Evolutionary conservation across 2,888 invertebrate genomes (phyloP).

Genomic region (Drosophila longiperda): DNA sequence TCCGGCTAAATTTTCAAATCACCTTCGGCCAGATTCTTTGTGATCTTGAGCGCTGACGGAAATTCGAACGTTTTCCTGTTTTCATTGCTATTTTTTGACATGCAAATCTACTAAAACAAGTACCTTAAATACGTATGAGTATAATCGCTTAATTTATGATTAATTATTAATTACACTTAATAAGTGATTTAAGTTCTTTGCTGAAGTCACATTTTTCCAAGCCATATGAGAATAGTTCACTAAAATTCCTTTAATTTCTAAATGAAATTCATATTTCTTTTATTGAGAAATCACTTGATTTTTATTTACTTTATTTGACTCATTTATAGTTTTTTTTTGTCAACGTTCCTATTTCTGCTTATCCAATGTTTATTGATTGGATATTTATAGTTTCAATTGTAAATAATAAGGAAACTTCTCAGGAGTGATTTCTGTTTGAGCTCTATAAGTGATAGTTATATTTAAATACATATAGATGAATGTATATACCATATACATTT

Average conservation of each 20-base stretch:
- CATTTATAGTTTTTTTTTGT: slow-evolving; percentile 12
- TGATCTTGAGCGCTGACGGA: slow-evolving; percentile 29
- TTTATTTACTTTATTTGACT: not conserved
- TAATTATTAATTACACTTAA: slow-evolving; percentile 31
- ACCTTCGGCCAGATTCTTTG: slow-evolving; percentile 33
- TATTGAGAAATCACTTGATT: slow-evolving; percentile 1
- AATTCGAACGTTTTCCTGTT: slow-evolving; percentile 32
- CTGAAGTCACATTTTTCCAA: not conserved
- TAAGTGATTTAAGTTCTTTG: slow-evolving; percentile 21
- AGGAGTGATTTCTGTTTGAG: slow-evolving; percentile 2
- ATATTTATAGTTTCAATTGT: slow-evolving; percentile 5
- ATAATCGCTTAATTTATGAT: slow-evolving; percentile 4
- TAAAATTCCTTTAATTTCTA: not conserved
- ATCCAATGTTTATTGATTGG: slow-evolving; percentile 12
- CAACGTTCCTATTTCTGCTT: not conserved
- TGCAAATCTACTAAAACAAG: slow-evolving; percentile 8
- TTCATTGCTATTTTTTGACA: slow-evolving; percentile 19
- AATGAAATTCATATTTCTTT: not conserved
- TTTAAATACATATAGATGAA: not conserved
- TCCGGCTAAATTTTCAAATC: slow-evolving; percentile 46
- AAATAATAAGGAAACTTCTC: slow-evolving; percentile 1
- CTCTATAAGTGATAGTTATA: not conserved
- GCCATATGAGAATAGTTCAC: not conserved
- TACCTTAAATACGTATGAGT: not conserved
- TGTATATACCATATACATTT: not conserved